phyloP scores from a whole-genome alignment of 1,140 invertebrate species.

The Cydia fagiglandana region DNA sequence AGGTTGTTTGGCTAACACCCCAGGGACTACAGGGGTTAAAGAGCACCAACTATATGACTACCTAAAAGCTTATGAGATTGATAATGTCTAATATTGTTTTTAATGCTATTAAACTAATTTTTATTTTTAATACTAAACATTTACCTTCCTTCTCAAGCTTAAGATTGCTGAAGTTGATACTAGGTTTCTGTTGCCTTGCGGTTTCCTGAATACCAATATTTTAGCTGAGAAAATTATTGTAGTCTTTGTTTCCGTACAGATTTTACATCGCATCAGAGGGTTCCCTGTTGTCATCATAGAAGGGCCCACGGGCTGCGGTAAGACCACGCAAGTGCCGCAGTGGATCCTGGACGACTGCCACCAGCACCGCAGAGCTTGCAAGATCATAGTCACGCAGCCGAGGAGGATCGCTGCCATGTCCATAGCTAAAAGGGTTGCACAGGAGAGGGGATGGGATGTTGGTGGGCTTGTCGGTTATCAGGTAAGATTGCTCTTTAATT shows the following conservation, averaged over 20 bases:
- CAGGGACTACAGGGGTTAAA: too few species aligned
- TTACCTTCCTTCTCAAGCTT: too few species aligned
- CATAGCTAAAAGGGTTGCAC: slow-evolving; percentile 87
- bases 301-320: slow-evolving; percentile 90
- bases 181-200: too few species aligned
- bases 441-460: slow-evolving; percentile 88
- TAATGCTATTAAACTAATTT: too few species aligned
- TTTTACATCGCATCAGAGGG: slow-evolving; percentile 56
- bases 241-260: slow-evolving; percentile 45
- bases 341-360: slow-evolving; percentile 89
- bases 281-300: slow-evolving; percentile 84
- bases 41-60: too few species aligned
- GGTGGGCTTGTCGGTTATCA: slow-evolving; percentile 92
- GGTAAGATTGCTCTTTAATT: slow-evolving; percentile 65
- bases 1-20: too few species aligned
- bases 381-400: slow-evolving; percentile 94
- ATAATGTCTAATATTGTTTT: too few species aligned
- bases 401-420: slow-evolving; percentile 91
- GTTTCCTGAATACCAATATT: background rate
- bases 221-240: background rate
- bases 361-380: slow-evolving; percentile 82
- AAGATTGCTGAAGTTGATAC: too few species aligned
- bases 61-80: too few species aligned
- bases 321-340: slow-evolving; percentile 92
- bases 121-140: too few species aligned